Percentiles rank a stretch among this genome's conserved stretches.
Conservation (phyloP, 2,797 vertebrate genomes). For the Sebastes oblongus region DNA sequence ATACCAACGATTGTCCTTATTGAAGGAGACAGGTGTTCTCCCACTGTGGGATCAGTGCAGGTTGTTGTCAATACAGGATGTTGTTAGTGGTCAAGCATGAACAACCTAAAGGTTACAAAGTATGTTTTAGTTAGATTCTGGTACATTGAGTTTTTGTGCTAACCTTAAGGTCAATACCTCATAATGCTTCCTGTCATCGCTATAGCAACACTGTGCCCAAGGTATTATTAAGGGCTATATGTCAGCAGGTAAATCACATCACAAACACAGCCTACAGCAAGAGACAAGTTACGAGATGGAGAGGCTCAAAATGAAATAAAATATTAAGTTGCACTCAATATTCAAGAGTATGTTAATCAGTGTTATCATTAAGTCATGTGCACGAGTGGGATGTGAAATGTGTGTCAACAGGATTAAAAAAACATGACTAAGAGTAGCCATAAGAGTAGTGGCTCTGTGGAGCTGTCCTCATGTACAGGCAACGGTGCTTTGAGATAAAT, state of each 20-base stretch:
- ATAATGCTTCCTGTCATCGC: background rate
- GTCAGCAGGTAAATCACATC: background rate
- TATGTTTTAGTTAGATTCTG: slow-evolving; percentile 13
- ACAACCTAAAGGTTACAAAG: background rate
- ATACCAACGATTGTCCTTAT: background rate
- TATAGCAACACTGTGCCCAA: background rate
- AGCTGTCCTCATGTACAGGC: background rate
- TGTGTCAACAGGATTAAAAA: background rate
- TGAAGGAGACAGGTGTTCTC: background rate
- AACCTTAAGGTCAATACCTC: background rate
- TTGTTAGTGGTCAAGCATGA: background rate
- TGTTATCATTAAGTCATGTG: background rate
- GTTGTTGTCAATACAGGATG: slow-evolving; percentile 6
- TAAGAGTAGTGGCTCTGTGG: no score
- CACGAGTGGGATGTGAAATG: background rate
- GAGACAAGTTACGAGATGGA: background rate
- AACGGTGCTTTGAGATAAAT: background rate
- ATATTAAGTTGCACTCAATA: background rate
- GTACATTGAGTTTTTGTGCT: background rate
- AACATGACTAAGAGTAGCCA: no score
- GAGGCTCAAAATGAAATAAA: background rate
- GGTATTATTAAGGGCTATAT: background rate
- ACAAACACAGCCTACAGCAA: background rate
- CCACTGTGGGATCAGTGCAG: background rate
- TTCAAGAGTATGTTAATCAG: background rate